phyloP scores from a whole-genome alignment of 2,797 vertebrate genomes.

The Pteronotus mesoamericanus region DNA sequence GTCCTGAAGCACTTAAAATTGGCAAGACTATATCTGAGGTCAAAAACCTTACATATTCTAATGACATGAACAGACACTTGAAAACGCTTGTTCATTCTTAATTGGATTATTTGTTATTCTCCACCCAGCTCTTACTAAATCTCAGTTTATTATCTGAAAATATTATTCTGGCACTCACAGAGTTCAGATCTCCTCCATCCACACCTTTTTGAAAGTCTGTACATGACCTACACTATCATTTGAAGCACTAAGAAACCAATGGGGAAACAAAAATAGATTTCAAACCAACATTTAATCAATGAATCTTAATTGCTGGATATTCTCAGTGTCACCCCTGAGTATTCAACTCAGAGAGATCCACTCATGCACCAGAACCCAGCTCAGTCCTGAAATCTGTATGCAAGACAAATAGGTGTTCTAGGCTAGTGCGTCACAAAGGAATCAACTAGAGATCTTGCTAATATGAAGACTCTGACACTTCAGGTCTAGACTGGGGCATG shows the following conservation, averaged over 20 bases:
- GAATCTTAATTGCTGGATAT: not conserved
- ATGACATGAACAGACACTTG: constrained; percentile 49
- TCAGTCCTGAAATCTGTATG: not conserved
- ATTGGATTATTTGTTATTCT: constrained; percentile 67
- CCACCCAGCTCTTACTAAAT: constrained; percentile 39
- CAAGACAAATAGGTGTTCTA: not conserved
- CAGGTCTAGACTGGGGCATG: not conserved
- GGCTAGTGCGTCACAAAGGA: not conserved
- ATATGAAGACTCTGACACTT: not conserved
- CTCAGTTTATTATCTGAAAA: constrained; percentile 62
- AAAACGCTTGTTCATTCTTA: constrained; percentile 51
- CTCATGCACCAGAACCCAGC: not conserved
- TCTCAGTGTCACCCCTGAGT: not conserved
- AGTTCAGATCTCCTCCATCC: not conserved
- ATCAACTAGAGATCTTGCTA: not conserved
- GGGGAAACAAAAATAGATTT: not conserved
- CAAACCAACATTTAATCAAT: not conserved
- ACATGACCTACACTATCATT: not conserved
- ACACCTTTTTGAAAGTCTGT: constrained; percentile 32
- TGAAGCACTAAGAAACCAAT: not conserved
- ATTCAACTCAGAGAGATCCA: constrained; percentile 10
- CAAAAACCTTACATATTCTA: constrained; percentile 58
- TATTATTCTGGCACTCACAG: constrained; percentile 45
- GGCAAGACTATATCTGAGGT: constrained; percentile 57
- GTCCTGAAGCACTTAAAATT: constrained; percentile 56